Evolutionary conservation across 1,140 invertebrate genomes (phyloP).

Genomic region (Meloidogyne chitwoodi): DNA sequence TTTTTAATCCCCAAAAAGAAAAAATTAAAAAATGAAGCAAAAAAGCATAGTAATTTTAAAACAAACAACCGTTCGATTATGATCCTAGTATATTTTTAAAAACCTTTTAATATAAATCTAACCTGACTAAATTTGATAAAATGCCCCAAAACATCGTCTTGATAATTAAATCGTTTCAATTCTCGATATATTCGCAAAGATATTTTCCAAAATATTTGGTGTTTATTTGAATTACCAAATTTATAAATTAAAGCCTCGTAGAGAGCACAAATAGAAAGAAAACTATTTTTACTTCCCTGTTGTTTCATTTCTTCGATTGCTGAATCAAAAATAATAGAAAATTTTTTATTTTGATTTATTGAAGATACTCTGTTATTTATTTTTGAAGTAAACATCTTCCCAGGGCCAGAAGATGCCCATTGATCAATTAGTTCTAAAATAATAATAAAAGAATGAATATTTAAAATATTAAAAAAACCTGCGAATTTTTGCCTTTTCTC

Average conservation of each 20-base stretch:
- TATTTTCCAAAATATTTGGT: slow-evolving; percentile 31
- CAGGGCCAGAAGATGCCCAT: not conserved
- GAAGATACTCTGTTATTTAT: not conserved
- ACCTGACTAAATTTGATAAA: slow-evolving; percentile 21
- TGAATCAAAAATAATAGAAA: not conserved
- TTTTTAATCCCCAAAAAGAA: slow-evolving; percentile 29
- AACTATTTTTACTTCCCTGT: slow-evolving; percentile 1
- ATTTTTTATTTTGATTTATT: not conserved
- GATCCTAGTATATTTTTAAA: too few relatives aligned
- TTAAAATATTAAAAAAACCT: not conserved
- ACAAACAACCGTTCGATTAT: too few relatives aligned
- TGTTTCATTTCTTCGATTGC: slow-evolving; percentile 7
- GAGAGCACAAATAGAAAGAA: slow-evolving; percentile 5
- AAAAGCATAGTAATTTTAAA: too few relatives aligned
- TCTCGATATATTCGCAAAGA: slow-evolving; percentile 22
- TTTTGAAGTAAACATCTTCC: slow-evolving; percentile 14
- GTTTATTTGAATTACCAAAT: slow-evolving; percentile 35
- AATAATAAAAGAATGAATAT: not conserved
- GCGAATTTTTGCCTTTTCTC: not conserved
- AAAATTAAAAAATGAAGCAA: not conserved
- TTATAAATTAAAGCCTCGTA: slow-evolving; percentile 31
- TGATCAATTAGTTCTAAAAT: slow-evolving; percentile 16
- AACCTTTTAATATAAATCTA: too few relatives aligned
- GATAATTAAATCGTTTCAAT: slow-evolving; percentile 21
- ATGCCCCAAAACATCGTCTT: not conserved